Evolutionary conservation across 2,888 invertebrate genomes (phyloP).

Genomic region (Dermolepida albohirtum): DNA sequence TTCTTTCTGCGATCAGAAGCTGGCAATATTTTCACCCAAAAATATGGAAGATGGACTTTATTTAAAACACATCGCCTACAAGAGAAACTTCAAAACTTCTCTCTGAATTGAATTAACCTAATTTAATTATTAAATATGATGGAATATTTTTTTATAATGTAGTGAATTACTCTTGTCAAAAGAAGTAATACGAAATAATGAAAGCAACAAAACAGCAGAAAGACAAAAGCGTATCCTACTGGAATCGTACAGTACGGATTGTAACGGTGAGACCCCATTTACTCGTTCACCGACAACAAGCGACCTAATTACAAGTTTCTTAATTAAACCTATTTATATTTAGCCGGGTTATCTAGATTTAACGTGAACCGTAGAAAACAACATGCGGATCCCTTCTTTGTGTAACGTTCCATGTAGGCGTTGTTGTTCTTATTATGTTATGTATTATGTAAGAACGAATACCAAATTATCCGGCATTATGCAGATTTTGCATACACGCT

Average conservation of each 20-base stretch:
- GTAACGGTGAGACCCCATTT: background rate
- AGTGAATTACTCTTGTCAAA: too few relatives aligned
- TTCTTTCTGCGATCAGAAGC: too few relatives aligned
- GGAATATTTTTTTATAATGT: too few relatives aligned
- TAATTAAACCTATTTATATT: conserved; percentile 47
- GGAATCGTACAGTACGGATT: background rate
- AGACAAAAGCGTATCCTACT: too few relatives aligned
- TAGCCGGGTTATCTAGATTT: conserved; percentile 41
- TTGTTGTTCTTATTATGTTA: conserved; percentile 7
- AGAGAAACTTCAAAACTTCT: too few relatives aligned
- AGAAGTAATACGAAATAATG: too few relatives aligned
- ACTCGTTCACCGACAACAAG: conserved; percentile 33
- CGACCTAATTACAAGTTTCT: conserved; percentile 45
- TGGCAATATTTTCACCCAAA: too few relatives aligned
- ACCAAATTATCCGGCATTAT: conserved; percentile 3
- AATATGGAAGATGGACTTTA: too few relatives aligned
- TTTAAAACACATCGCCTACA: too few relatives aligned
- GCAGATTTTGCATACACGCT: conserved; percentile 8
- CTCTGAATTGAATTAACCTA: too few relatives aligned
- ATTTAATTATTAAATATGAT: too few relatives aligned
- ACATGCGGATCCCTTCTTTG: conserved; percentile 6
- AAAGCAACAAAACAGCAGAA: too few relatives aligned
- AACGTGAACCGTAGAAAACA: conserved; percentile 25
- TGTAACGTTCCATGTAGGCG: conserved; percentile 4
- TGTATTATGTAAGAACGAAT: conserved; percentile 3